Conservation (phyloP, 2,797 vertebrate species). For the Borostomias antarcticus region DNA sequence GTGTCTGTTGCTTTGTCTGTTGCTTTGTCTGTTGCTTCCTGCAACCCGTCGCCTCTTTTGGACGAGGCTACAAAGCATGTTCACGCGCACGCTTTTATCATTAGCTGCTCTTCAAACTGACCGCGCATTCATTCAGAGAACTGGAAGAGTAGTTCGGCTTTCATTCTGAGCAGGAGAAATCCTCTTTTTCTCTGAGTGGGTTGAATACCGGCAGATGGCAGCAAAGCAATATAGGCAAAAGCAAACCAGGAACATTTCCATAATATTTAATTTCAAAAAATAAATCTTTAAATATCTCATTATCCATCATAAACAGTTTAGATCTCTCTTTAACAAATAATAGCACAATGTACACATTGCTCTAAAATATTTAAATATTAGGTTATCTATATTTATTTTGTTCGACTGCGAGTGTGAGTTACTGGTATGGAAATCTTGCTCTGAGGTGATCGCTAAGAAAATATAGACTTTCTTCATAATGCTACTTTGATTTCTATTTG, state of each 20-base stretch:
- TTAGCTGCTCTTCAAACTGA: too few relatives aligned
- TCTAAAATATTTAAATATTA: conserved; percentile 61
- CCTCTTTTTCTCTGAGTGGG: not conserved
- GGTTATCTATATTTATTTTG: conserved; percentile 29
- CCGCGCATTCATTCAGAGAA: too few relatives aligned
- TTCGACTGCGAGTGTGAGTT: conserved; percentile 25
- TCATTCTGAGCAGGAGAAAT: not conserved
- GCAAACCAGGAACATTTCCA: conserved; percentile 45
- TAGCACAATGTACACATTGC: conserved; percentile 38
- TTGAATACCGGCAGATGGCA: conserved; percentile 8
- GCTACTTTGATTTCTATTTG: conserved; percentile 14
- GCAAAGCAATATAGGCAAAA: conserved; percentile 12
- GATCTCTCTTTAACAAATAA: conserved; percentile 60
- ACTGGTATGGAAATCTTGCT: conserved; percentile 24
- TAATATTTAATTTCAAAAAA: conserved; percentile 79
- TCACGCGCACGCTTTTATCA: too few relatives aligned
- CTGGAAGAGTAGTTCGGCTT: not conserved
- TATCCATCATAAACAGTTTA: conserved; percentile 55
- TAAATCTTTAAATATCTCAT: conserved; percentile 73
- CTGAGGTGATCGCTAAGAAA: conserved; percentile 5
- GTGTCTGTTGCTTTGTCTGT: too few relatives aligned
- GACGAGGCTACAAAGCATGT: conserved; percentile 37
- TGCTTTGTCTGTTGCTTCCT: not conserved
- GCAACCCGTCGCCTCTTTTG: not conserved
- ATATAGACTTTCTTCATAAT: conserved; percentile 2